Percentiles rank a stretch among this genome's conserved stretches.
Conservation (phyloP, 2,888 invertebrate species). For the Autographa gamma region DNA sequence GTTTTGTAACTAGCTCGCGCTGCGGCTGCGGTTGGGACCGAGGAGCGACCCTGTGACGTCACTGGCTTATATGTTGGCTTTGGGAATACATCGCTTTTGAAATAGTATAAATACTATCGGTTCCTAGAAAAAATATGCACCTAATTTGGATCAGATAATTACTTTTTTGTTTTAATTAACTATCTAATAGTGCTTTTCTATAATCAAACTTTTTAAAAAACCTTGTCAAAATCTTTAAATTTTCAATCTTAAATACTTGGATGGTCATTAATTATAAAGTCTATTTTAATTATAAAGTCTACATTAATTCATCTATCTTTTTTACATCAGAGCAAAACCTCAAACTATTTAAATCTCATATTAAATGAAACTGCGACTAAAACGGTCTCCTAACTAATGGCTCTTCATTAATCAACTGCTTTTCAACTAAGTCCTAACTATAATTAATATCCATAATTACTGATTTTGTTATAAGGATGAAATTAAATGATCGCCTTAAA, state of each 20-base stretch:
- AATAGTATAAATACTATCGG: too few species aligned
- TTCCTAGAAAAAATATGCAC: too few species aligned
- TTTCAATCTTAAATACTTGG: not conserved
- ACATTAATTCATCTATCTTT: too few species aligned
- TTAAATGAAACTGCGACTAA: constrained; percentile 6
- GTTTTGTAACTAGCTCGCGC: constrained; percentile 32
- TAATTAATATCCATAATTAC: constrained; percentile 49
- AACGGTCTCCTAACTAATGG: constrained; percentile 11
- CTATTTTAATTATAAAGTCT: not conserved
- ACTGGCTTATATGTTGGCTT: not conserved
- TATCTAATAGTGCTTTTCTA: too few species aligned
- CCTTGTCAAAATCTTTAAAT: too few species aligned
- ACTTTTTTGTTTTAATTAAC: too few species aligned
- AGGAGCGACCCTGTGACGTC: not conserved
- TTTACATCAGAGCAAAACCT: not conserved
- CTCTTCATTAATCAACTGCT: constrained; percentile 28
- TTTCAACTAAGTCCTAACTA: constrained; percentile 29
- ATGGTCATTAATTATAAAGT: not conserved
- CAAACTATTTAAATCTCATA: not conserved
- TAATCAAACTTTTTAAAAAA: too few species aligned
- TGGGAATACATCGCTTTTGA: too few species aligned
- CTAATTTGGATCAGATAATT: too few species aligned
- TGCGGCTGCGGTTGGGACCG: constrained; percentile 24
- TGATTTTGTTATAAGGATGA: constrained; percentile 27
- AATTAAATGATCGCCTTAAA: constrained; percentile 24